Evolutionary conservation across 2,797 vertebrate species (phyloP), one percentile per base, ranked within the genome.

Genomic region (Gallinago nigripennis): DNA sequence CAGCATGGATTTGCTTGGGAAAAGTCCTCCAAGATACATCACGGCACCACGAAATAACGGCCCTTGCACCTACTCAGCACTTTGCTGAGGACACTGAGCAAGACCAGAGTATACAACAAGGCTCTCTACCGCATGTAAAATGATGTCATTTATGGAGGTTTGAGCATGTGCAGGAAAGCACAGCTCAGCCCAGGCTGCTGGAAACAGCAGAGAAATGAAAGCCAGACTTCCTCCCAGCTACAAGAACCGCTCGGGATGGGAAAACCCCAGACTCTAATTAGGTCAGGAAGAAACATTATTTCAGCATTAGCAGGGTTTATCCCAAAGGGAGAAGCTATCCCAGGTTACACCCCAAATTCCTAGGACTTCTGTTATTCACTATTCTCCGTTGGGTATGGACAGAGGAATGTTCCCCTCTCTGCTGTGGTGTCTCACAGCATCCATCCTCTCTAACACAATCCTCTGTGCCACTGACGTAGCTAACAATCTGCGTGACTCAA

Each of bases 261-360:
- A 97, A 97, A 97, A 85, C 92, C 96, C 96, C 95, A 82, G 93
- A 63, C 86, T 93, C 95, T 84, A 94, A 96, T 92, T 95, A 96
- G 88, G 91, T 91, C 80, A 90, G 94, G 87, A 92, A 94, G 94
- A 96, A 97, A 93, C 82, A 90, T 96, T 96, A 96, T 95, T 96
- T 92, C 96, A 96, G 75, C 92, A 88, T 96, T 96, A 96, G 89
- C 85, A 88, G 85, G 92, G 89, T 96, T 96, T 92, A 90, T 96
- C 92, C 94, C 95, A 95, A 70, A 94, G 91, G 95, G 95, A 96
- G 80, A 94, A 61, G 82, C 95, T 92, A 33, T 54, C 92, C 88
- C 53, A 79, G 87, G 89, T 90, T 96, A 94, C 95, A 96, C 92
- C 95, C 88, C 91, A 57, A 80, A 92, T 92, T 94, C 92, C 89